Percentiles rank a stretch among this genome's conserved stretches.
Conservation (phyloP, 2,113 vertebrate species). For the Polypterus bichir region DNA sequence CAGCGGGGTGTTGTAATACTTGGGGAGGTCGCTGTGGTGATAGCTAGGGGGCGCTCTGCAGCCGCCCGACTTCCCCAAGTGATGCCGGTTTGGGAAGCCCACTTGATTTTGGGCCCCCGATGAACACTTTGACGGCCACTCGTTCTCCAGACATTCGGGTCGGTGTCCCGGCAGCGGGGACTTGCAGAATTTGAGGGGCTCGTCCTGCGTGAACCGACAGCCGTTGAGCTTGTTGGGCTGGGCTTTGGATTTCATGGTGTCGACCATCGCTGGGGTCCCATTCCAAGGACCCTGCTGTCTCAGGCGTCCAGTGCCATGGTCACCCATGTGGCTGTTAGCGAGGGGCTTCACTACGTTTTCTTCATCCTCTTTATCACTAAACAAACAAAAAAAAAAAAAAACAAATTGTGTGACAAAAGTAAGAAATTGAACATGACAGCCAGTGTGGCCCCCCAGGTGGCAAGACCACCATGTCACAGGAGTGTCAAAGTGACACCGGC, state of each 20-base stretch:
- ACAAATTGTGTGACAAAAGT: neutral
- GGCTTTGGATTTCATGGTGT: constrained; percentile 46
- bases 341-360: constrained; percentile 34
- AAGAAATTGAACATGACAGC: no score
- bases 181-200: constrained; percentile 48
- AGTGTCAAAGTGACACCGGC: no score
- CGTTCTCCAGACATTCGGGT: constrained; percentile 31
- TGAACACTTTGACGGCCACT: constrained; percentile 42
- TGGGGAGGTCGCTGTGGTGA: constrained; percentile 44
- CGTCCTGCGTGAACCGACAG: constrained; percentile 32
- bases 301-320: constrained; percentile 38
- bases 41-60: constrained; percentile 44
- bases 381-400: constrained; percentile 7
- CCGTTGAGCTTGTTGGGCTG: constrained; percentile 32
- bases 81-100: constrained; percentile 43
- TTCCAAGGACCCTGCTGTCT: constrained; percentile 51
- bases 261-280: constrained; percentile 48
- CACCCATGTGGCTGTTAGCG: constrained; percentile 1
- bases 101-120: constrained; percentile 38
- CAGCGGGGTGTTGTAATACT: constrained; percentile 41
- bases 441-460: no score
- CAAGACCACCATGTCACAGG: no score
- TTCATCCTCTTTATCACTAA: constrained; percentile 37
- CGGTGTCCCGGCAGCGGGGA: constrained; percentile 46
- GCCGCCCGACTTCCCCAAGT: constrained; percentile 44